Evolutionary conservation across 2,113 vertebrate genomes (phyloP), one percentile per base, ranked within the genome.

Genomic region (Hyaena hyaena): DNA sequence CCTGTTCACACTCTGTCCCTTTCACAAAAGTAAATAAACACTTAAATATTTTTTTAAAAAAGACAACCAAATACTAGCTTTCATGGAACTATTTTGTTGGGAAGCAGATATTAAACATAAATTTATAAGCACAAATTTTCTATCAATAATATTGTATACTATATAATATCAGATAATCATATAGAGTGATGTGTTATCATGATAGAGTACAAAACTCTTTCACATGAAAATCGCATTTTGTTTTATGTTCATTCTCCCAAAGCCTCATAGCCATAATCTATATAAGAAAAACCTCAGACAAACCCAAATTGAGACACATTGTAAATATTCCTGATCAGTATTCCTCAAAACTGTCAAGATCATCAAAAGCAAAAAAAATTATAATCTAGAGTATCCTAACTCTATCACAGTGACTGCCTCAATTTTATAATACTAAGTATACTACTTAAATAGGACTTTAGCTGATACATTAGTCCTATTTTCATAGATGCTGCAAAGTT

Each of bases 381-480:
- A 77, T 35, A 80, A 28, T 89, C 11, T 35, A 74, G 17, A 91
- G 63, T 2, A 23, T 61, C 3, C 48, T 74, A 65, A 88, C 15
- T 81, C 21, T 55, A n/a, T 71, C 33, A 33, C 7, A 66, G 31
- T 81, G 45, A 91, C 19, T 66, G 31, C 28, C 11, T 26, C 24
- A 84, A 53, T 83, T 88, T 97, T 90, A 35, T 55, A 53, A 79
- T 26, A 28, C 33, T 76, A 81, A 74, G 88, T 45, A 31, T 91
- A 88, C n/a, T 35, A 10, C 19, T 92, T 66, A 71, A 87, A 61
- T 79, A 65, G 14, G 15, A 9, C 23, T 21, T 74, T 83, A 74
- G 14, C 2, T 87, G 19, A 76, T 31, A 11, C 2, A 55, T 55
- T 79, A 45, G 83, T n/a, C 5, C 19, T 58, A 21, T 88, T n/a